Evolutionary conservation across 2,888 invertebrate genomes (phyloP).

Genomic region (Iselma pallidipennis): DNA sequence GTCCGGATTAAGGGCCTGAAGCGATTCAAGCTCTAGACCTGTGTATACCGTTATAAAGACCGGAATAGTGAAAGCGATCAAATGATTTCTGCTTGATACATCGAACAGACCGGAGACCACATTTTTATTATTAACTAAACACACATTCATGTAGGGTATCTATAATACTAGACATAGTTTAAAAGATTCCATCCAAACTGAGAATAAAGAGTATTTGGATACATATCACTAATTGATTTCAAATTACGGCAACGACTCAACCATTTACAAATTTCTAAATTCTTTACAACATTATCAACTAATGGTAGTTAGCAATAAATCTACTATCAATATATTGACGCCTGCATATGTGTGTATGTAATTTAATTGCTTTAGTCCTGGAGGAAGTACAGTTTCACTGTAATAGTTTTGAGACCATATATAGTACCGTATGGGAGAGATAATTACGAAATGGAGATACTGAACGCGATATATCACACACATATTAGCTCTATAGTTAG

Average conservation of each 20-base stretch:
- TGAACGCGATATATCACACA: background rate
- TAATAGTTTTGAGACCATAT: conserved; percentile 6
- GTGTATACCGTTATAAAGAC: conserved; percentile 6
- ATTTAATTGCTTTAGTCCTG: conserved; percentile 4
- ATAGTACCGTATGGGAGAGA: conserved; percentile 5
- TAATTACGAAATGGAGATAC: conserved; percentile 3
- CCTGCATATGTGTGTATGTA: background rate
- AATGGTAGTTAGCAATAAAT: background rate
- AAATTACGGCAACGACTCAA: conserved; percentile 17
- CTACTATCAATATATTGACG: background rate
- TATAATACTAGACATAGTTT: background rate
- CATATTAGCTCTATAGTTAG: background rate
- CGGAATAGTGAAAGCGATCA: conserved; percentile 29
- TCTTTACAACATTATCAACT: background rate
- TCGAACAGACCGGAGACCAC: conserved; percentile 9
- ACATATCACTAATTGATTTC: background rate
- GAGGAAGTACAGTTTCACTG: conserved; percentile 2
- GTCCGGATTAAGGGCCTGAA: conserved; percentile 3
- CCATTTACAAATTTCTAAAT: conserved; percentile 19
- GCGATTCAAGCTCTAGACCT: conserved; percentile 2
- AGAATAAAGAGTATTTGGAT: background rate
- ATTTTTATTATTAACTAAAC: background rate
- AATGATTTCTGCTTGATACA: conserved; percentile 18
- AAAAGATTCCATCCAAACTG: conserved; percentile 1
- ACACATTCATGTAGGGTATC: background rate